Base-by-base conservation (phyloP, 2,113 vertebrate species). In the Lamprotornis superbus region DNA sequence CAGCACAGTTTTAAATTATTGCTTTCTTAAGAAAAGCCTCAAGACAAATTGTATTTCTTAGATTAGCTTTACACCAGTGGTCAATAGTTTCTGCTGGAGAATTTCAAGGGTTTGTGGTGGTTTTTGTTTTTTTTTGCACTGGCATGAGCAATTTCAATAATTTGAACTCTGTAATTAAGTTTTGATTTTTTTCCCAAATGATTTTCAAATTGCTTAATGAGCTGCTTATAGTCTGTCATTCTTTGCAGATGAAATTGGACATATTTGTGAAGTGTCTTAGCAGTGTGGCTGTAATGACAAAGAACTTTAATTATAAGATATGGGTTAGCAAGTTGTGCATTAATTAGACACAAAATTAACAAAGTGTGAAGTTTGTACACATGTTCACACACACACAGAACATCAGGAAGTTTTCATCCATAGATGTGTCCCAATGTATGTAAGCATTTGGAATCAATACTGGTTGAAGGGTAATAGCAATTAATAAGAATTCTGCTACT, bases 21-120 rank as follows among this genome's bases (percentile, higher is more conserved):
- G 80, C 93, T 95, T 95, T 94, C 81, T 94, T 94, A 92, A 94
- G 86, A 91, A 91, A 97, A 90, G 83, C 95, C 93, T n/a, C 12
- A 79, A 98, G 97, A 98, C 88, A 97, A 97, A 97, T 96, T 68
- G 81, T 73, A 73, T 95, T 91, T 92, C 78, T 78, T 91, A 88
- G 88, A 87, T 96, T 96, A 95, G 93, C 79, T 93, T 89, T 87
- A 85, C 67, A 91, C 44, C 12, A 89, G 79, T 7, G 27, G 94
- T 94, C 93, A 82, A 96, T 97, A 93, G 91, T 93, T 95, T 60
- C 74, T 94, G 75, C 60, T 83, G 85, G 83, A 89, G 83, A 89
- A 47, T 92, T 93, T 81, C 0, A 0, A 30, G 44, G 2, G 67
- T 49, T 50, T 74, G 31, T 35, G 39, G 27, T 21, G 13, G 0